A percentile compares a stretch with the other conserved stretches of the same genome.
Evolutionary conservation across 2,113 vertebrate species (phyloP).

Genomic region (Prolemur simus): DNA sequence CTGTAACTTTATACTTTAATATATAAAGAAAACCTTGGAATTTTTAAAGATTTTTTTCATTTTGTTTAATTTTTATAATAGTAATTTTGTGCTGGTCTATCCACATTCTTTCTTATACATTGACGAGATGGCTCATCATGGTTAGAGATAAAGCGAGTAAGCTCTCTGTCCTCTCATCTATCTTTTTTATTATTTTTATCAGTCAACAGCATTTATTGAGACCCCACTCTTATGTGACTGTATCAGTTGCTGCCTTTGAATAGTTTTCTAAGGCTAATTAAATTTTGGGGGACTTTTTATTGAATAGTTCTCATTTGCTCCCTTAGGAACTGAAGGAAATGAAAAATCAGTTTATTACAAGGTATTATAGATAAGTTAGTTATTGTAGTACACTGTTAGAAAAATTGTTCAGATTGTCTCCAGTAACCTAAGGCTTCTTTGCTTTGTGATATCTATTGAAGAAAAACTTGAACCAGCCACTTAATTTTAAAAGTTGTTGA

Average conservation of each 20-base stretch:
- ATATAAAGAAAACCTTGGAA: not conserved
- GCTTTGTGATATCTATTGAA: not conserved
- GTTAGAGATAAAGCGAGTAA: not conserved
- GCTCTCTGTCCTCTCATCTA: not conserved
- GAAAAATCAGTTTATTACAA: not conserved
- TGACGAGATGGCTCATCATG: not conserved
- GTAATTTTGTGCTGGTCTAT: not conserved
- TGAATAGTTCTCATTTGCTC: slow-evolving; percentile 23
- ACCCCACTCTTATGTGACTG: not conserved
- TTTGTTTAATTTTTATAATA: slow-evolving; percentile 34
- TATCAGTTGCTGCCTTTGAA: not conserved
- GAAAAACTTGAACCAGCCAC: not conserved
- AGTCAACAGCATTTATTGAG: not conserved
- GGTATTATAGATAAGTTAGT: not conserved
- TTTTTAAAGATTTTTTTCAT: not conserved
- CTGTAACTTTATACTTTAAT: not conserved
- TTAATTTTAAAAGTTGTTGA: slow-evolving; percentile 1
- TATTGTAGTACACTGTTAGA: not conserved
- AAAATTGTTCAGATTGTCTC: not conserved
- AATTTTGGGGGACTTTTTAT: not conserved
- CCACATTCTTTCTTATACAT: not conserved
- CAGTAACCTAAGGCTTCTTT: not conserved
- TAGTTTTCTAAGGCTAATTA: slow-evolving; percentile 12
- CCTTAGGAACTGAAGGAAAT: slow-evolving; percentile 29
- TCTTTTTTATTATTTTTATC: slow-evolving; percentile 6